Evolutionary conservation across 23 tunicate species (phyloP).

Genomic region (Trididemnum miniatum): DNA sequence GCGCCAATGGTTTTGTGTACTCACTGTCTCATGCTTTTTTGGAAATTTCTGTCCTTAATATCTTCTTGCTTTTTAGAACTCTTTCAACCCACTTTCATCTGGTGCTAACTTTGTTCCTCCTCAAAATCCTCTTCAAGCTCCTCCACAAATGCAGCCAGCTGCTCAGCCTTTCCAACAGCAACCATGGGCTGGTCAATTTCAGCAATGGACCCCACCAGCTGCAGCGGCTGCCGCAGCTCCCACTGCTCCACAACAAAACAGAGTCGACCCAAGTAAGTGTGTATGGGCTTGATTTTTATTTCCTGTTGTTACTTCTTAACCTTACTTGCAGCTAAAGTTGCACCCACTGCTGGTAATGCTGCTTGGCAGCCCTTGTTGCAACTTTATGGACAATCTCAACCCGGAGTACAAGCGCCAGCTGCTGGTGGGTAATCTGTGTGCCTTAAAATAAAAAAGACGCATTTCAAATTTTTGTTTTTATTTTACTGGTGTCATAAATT

Average conservation of each 20-base stretch:
- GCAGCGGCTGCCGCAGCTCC: conserved; percentile 27
- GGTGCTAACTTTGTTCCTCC: conserved; percentile 56
- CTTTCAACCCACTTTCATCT: conserved; percentile 67
- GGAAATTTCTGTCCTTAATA: too few relatives aligned
- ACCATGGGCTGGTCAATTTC: conserved; percentile 66
- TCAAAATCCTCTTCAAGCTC: conserved; percentile 52
- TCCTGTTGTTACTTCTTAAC: background rate
- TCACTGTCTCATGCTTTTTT: too few relatives aligned
- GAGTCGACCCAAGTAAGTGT: conserved; percentile 36
- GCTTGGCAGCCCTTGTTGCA: conserved; percentile 66
- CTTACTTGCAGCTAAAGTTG: conserved; percentile 31
- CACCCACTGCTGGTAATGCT: conserved; percentile 35
- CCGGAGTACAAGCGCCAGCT: conserved; percentile 5
- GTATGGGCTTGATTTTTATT: background rate
- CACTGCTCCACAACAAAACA: conserved; percentile 55
- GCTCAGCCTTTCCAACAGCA: conserved; percentile 58
- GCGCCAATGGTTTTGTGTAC: too few relatives aligned
- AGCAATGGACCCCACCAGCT: conserved; percentile 60
- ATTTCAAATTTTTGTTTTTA: too few relatives aligned
- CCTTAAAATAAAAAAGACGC: too few relatives aligned
- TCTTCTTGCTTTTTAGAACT: background rate
- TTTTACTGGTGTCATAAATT: too few relatives aligned
- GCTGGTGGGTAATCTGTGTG: background rate
- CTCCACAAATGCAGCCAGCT: conserved; percentile 64
- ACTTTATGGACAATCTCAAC: background rate